phyloP scores from a whole-genome alignment of 2,797 vertebrate genomes.

The Amazona ochrocephala region DNA sequence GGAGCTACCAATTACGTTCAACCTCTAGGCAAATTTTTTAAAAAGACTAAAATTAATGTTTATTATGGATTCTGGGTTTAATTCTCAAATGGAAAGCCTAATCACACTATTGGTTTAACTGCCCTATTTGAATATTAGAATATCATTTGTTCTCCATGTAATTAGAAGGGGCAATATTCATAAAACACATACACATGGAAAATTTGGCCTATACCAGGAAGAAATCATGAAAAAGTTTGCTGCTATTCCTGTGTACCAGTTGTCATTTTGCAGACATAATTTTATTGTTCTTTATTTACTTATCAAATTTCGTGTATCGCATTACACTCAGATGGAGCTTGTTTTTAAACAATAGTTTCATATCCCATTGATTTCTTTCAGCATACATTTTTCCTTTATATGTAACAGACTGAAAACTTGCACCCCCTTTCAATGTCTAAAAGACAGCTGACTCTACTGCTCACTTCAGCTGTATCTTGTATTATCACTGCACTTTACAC shows the following conservation, averaged over 20 bases:
- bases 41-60: neutral
- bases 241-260: neutral
- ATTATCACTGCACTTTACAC: neutral
- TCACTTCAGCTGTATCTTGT: neutral
- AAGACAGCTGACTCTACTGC: neutral
- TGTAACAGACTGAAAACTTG: neutral
- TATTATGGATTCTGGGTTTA: neutral
- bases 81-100: neutral
- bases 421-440: neutral
- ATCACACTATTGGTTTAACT: neutral
- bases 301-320: neutral
- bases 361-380: neutral
- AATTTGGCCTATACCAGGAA: neutral
- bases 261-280: neutral
- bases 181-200: neutral
- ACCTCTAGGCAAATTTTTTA: neutral
- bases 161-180: neutral
- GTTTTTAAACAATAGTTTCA: neutral
- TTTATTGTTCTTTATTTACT: neutral
- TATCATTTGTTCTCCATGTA: neutral
- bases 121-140: neutral
- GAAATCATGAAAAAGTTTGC: neutral
- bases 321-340: neutral
- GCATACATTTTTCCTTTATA: neutral
- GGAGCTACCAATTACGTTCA: neutral